Percentiles rank a stretch among this genome's conserved stretches.
Evolutionary conservation across 2,888 invertebrate genomes (phyloP).

Genomic region (Cheilosia urbana): DNA sequence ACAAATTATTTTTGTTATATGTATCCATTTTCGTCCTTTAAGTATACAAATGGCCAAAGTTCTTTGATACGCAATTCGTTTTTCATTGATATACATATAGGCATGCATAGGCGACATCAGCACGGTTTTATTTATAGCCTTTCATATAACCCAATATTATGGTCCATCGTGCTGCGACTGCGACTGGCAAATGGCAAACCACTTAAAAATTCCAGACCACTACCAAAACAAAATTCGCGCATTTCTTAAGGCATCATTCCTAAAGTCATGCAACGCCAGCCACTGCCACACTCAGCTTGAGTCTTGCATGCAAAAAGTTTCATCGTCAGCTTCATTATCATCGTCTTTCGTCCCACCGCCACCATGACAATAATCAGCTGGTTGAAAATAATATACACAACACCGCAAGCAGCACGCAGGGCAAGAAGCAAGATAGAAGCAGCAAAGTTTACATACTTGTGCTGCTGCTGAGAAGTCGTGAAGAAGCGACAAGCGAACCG

Average conservation of each 20-base stretch:
- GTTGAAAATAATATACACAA: constrained; percentile 9
- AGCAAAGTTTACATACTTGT: constrained; percentile 33
- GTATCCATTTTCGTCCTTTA: too few relatives aligned
- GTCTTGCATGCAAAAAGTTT: constrained; percentile 39
- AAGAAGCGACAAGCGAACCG: constrained; percentile 45
- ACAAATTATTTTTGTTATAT: too few relatives aligned
- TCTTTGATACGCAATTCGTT: too few relatives aligned
- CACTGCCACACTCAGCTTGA: constrained; percentile 25
- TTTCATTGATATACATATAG: too few relatives aligned
- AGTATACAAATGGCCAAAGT: too few relatives aligned
- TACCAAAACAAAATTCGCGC: constrained; percentile 8
- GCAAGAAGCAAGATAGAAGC: constrained; percentile 26
- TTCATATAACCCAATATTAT: neutral
- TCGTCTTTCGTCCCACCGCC: constrained; percentile 6
- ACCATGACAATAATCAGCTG: constrained; percentile 24
- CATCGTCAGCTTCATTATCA: constrained; percentile 37
- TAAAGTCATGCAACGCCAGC: constrained; percentile 27
- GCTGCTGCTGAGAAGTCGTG: constrained; percentile 28
- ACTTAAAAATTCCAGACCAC: constrained; percentile 34
- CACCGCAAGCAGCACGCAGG: constrained; percentile 9
- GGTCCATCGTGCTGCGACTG: constrained; percentile 16
- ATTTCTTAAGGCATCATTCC: constrained; percentile 36
- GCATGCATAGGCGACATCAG: too few relatives aligned
- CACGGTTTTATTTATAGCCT: too few relatives aligned
- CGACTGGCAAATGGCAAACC: constrained; percentile 4